These are phyloP conservation scores for Hyaena hyaena DNA, from an alignment of 2,113 vertebrate species.

Conservation along the genomic window DNA sequence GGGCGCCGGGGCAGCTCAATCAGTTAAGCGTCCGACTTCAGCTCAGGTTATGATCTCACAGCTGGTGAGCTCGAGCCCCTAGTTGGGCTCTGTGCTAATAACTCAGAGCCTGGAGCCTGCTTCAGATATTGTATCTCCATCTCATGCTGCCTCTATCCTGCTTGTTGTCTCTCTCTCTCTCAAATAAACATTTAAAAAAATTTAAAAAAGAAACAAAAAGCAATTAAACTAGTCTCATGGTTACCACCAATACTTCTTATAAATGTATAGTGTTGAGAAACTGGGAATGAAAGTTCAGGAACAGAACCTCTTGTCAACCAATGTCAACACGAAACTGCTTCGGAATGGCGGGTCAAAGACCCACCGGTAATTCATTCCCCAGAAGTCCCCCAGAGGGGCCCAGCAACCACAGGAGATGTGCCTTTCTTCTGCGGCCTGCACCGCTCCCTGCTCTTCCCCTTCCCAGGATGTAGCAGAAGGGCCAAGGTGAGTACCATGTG, in stretches of 20 bases:
- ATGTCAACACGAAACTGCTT: background rate
- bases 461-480: background rate
- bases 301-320: background rate
- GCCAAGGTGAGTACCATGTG: background rate
- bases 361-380: background rate
- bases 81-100: too few relatives aligned
- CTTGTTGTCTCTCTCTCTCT: too few relatives aligned
- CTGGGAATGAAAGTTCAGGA: background rate
- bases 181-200: too few relatives aligned
- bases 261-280: conserved; percentile 3
- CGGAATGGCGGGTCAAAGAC: background rate
- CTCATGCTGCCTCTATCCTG: too few relatives aligned
- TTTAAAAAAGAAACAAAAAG: background rate
- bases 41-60: too few relatives aligned
- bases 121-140: too few relatives aligned
- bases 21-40: too few relatives aligned
- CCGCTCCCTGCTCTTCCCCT: background rate
- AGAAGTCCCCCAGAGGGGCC: background rate
- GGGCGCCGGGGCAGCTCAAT: too few relatives aligned
- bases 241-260: conserved; percentile 37
- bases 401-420: background rate
- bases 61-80: too few relatives aligned
- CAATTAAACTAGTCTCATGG: background rate
- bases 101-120: too few relatives aligned
- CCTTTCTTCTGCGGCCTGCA: background rate